Evolutionary conservation across 1,140 invertebrate species (phyloP).

Genomic region (Protaetia brevitarsis): DNA sequence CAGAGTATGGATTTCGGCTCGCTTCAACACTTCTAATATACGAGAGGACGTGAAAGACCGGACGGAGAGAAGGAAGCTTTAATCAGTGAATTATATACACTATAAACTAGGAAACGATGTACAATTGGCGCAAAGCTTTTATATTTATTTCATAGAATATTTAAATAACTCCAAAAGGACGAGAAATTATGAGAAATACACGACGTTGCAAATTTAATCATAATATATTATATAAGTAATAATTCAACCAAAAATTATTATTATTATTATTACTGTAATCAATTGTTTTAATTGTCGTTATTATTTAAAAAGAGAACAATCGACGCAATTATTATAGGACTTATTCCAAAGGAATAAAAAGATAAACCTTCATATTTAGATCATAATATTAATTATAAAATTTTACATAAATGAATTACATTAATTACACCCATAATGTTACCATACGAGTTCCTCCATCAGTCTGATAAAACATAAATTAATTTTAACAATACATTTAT

Average conservation of each 20-base stretch:
- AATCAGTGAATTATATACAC: constrained; percentile 10
- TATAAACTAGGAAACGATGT: constrained; percentile 15
- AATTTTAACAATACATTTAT: too few species aligned
- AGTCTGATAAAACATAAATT: background rate
- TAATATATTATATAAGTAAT: background rate
- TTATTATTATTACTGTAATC: too few species aligned
- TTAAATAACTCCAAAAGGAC: constrained; percentile 9
- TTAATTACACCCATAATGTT: background rate
- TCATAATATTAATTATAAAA: background rate
- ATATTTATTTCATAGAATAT: background rate
- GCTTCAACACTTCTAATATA: constrained; percentile 42
- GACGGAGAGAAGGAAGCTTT: constrained; percentile 11
- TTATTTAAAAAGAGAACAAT: background rate
- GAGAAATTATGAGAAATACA: background rate
- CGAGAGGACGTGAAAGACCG: background rate
- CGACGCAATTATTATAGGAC: background rate
- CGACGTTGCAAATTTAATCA: background rate
- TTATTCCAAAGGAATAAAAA: background rate
- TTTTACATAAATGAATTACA: background rate
- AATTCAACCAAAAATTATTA: constrained; percentile 16
- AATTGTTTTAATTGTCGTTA: background rate
- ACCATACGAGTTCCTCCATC: background rate
- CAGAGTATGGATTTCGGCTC: constrained; percentile 43
- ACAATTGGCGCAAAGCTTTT: constrained; percentile 20
- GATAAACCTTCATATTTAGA: background rate